Evolutionary conservation across 2,888 invertebrate species (phyloP), one percentile per base, ranked within the genome.

Genomic region (Drosophila imparisetae): DNA sequence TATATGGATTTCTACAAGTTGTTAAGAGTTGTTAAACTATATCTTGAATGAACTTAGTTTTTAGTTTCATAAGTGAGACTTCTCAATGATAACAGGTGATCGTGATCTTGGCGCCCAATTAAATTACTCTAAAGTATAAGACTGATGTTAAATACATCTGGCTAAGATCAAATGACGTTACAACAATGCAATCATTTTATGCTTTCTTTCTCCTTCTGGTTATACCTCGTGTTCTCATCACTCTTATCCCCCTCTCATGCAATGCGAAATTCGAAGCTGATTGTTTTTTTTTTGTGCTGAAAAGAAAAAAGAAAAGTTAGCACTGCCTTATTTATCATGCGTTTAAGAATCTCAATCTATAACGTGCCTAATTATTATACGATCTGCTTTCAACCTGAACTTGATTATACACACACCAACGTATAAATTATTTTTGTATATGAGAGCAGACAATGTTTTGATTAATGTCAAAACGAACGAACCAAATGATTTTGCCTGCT

Each of bases 391-490:
- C 59, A 61, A 65, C 57, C 76, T 62, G 64, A 80, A 65, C 76
- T 59, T 76, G 75, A 79, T 74, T 79, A 58, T 74, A 79, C 54
- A 79, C 54, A 79, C 27, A 24, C 55, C 49, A 53, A 29, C 36
- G 57, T 61, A 67, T 75, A 68, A 67, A 81, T 78, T 71, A 78
- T 77, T 50, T 40, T 67, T 40, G 40, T 50, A 30, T 29, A 60
- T 62, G 71, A 65, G 61, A 76, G 57, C 65, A 63, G 63, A 55
- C 66, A 62, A 81, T 70, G 52, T 70, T 67, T 85, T 82, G 84
- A 89, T 89, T 87, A 71, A 75, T 89, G 88, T 84, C 88, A 89
- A 76, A 87, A 87, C 66, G 70, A 88, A 67, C 67, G 59, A 75
- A 61, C 60, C 84, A 70, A 83, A 86, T 62, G 65, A 69, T 52